A percentile compares a stretch with the other conserved stretches of the same genome.
These are phyloP conservation scores for Clunio marinus DNA, from an alignment of 2,888 invertebrate species.

Conservation along the genomic window DNA sequence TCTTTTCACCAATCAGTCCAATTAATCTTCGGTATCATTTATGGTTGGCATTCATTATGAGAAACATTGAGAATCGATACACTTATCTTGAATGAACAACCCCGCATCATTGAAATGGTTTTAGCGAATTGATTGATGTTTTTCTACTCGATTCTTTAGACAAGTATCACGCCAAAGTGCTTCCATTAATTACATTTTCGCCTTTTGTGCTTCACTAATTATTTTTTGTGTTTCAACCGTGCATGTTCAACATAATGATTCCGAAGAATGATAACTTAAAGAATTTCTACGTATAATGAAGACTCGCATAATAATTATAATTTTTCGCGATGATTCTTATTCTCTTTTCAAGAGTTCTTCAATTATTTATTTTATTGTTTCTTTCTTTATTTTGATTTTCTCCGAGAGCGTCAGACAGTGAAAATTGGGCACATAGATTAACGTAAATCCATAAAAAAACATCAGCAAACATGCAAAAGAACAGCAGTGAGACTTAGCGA, in stretches of 20 bases:
- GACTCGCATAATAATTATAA: conserved; percentile 34
- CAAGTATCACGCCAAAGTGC: conserved; percentile 34
- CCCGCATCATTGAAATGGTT: too few species aligned
- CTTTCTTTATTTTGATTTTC: background rate
- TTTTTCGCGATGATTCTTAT: conserved; percentile 26
- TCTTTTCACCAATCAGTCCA: too few species aligned
- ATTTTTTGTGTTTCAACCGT: conserved; percentile 33
- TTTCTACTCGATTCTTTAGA: conserved; percentile 11
- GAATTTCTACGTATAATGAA: conserved; percentile 13
- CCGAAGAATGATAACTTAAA: conserved; percentile 24
- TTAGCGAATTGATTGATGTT: conserved; percentile 19
- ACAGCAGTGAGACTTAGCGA: background rate
- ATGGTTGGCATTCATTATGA: too few species aligned
- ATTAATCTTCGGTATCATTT: too few species aligned
- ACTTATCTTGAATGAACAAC: too few species aligned
- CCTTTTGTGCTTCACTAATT: conserved; percentile 35
- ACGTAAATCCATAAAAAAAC: conserved; percentile 11
- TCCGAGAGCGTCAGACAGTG: background rate
- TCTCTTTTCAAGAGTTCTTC: background rate
- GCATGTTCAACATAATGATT: conserved; percentile 39
- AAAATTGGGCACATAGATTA: conserved; percentile 6
- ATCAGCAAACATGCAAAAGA: background rate
- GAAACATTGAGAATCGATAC: too few species aligned
- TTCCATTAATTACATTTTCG: conserved; percentile 35
- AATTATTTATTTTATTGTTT: too few species aligned